Evolutionary conservation across 2,113 vertebrate genomes (phyloP), one percentile per base, ranked within the genome.

Genomic region (Protobothrops flavoviridis): DNA sequence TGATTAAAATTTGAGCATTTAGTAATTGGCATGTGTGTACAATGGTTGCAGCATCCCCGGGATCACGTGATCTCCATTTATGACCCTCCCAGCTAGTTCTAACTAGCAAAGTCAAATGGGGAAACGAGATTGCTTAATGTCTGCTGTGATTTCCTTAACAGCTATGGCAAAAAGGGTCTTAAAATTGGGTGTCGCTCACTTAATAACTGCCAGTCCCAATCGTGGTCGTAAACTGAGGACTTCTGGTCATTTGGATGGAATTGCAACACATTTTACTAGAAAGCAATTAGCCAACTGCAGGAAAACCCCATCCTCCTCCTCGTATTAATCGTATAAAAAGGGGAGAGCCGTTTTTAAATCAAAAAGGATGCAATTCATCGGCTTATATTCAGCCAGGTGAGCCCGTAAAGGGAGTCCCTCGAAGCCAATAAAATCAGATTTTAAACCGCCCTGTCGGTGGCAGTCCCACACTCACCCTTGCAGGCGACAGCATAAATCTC

Each of bases 401-500:
- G 0, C 11, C 13, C 15, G 2, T 11, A 74, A 74, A 74, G 5
- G 64, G 17, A 48, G 5, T 17, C n/a, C 64, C 64, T 17, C 13
- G 33, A 69, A n/a, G 12, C 29, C 5, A 6, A 33, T 5, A 33
- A 74, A 20, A 39, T 39, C 69, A 88, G 12, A 33, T 43, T 45
- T 57, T 48, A 29, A 48, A 6, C 33, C 8, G 4, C 52, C 12
- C 1, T 29, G 1, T 50, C 1, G 29, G 15, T n/a, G 0, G 0
- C n/a, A 12, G 85, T 59, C 29, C 3, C 7, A 61, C 45, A 94
- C 96, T 96, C 89, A 97, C 96, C 48, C 2, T 6, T 87, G 1
- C 20, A 85, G 48, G 0, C n/a, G 33, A 43, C 5, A 0, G 5
- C 4, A 13, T 12, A 91, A 2, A 86, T 93, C 24, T 13, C 13